Evolutionary conservation across 2,888 invertebrate genomes (phyloP).

Genomic region (Ceriagrion tenellum): DNA sequence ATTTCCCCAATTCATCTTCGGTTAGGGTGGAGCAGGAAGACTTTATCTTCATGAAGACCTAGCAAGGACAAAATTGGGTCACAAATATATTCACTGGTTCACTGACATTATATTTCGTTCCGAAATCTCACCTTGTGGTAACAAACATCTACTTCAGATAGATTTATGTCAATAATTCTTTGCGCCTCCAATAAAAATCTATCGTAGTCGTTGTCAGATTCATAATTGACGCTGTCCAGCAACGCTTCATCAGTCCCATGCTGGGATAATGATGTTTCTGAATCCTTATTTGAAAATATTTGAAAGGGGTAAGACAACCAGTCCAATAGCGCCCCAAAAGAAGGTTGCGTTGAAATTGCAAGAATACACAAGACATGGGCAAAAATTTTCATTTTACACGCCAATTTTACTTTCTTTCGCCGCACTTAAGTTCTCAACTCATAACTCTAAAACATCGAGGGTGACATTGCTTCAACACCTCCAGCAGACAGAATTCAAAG

Average conservation of each 20-base stretch:
- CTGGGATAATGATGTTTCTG: constrained; percentile 31
- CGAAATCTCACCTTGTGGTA: constrained; percentile 80
- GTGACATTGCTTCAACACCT: not conserved
- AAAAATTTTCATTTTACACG: not conserved
- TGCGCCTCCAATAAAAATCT: constrained; percentile 83
- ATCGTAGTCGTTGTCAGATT: constrained; percentile 81
- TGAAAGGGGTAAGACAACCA: constrained; percentile 46
- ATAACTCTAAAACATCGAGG: not conserved
- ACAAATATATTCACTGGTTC: not conserved
- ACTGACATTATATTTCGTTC: not conserved
- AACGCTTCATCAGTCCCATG: constrained; percentile 26
- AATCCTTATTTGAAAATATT: not conserved
- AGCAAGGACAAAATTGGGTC: not conserved
- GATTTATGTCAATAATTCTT: constrained; percentile 80
- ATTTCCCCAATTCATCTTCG: constrained; percentile 44
- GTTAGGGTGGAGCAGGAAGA: constrained; percentile 43
- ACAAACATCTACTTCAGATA: constrained; percentile 82
- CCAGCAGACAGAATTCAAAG: not conserved
- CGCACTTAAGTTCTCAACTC: not conserved
- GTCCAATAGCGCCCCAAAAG: not conserved
- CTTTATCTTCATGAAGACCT: constrained; percentile 59
- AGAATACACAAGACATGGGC: not conserved
- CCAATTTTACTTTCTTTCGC: not conserved
- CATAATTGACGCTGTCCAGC: constrained; percentile 77
- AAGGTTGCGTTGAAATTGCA: not conserved